phyloP scores from a whole-genome alignment of 2,888 invertebrate species.

The Troides oblongomaculatus region DNA sequence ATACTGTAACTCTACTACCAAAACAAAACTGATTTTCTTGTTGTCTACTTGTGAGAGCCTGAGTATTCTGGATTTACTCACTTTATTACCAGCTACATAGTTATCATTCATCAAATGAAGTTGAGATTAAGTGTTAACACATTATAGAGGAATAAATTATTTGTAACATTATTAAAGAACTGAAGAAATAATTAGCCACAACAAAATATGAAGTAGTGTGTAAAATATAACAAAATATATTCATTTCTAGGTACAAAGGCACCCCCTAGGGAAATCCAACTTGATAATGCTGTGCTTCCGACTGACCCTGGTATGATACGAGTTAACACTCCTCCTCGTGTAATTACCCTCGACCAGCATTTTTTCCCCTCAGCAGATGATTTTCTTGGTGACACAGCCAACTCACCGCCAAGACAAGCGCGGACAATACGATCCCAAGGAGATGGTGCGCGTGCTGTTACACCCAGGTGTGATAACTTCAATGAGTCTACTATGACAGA shows the following conservation, averaged over 20 bases:
- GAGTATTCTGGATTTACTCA: too few species aligned
- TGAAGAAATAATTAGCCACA: too few species aligned
- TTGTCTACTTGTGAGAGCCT: too few species aligned
- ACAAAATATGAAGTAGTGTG: too few species aligned
- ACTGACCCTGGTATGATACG: slow-evolving; percentile 87
- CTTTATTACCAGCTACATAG: too few species aligned
- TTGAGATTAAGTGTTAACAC: too few species aligned
- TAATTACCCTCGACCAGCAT: slow-evolving; percentile 91
- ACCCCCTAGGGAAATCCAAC: slow-evolving; percentile 90
- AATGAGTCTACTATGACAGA: slow-evolving; percentile 75
- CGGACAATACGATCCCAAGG: slow-evolving; percentile 61
- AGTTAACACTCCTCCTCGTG: slow-evolving; percentile 93
- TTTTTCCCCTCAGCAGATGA: slow-evolving; percentile 87
- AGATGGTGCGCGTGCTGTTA: slow-evolving; percentile 63
- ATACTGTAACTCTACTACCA: too few species aligned
- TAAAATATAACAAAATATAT: not conserved
- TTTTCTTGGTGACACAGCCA: slow-evolving; percentile 53
- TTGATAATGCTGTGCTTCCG: slow-evolving; percentile 89
- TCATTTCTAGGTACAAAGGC: slow-evolving; percentile 86
- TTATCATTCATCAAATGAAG: too few species aligned
- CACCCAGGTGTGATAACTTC: slow-evolving; percentile 62
- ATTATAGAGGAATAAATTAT: too few species aligned
- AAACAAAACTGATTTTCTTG: too few species aligned
- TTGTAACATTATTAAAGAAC: too few species aligned
- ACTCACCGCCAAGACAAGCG: slow-evolving; percentile 63